Conservation (phyloP, 2,888 invertebrate genomes). For the Ryuthela nishihirai region DNA sequence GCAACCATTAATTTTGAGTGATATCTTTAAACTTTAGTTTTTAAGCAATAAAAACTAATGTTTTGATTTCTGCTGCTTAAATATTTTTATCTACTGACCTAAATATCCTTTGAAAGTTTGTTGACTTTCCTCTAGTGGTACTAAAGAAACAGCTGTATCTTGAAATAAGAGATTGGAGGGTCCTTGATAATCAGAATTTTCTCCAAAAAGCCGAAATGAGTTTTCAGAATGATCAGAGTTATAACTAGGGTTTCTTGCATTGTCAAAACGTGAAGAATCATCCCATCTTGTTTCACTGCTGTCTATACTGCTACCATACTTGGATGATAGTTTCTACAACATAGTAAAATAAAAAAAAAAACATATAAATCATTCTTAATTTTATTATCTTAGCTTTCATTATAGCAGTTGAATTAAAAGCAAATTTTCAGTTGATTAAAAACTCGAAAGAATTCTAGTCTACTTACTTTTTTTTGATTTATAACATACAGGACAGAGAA, state of each 20-base stretch:
- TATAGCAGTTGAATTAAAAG: no score
- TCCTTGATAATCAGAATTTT: slow-evolving; percentile 32
- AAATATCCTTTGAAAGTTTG: slow-evolving; percentile 41
- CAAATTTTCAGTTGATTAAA: no score
- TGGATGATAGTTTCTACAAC: slow-evolving; percentile 14
- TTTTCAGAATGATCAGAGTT: neutral
- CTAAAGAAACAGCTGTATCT: slow-evolving; percentile 49
- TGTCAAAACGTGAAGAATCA: neutral
- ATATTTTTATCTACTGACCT: slow-evolving; percentile 8
- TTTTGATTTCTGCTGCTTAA: neutral
- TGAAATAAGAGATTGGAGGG: slow-evolving; percentile 72
- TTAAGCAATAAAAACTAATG: neutral
- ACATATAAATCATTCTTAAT: neutral
- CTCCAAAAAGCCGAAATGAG: slow-evolving; percentile 14
- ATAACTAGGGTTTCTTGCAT: no score
- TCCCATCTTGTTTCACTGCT: slow-evolving; percentile 19
- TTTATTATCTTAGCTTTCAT: no score
- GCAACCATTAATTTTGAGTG: no score
- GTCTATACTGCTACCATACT: slow-evolving; percentile 2
- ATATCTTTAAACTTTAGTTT: slow-evolving; percentile 70
- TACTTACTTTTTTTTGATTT: no score
- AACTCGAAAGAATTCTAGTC: no score
- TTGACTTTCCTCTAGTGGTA: slow-evolving; percentile 30
- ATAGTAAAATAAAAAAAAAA: neutral
- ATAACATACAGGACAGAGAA: no score